phyloP scores from a whole-genome alignment of 2,113 vertebrate species.

The Chamaetylas fuelleborni region DNA sequence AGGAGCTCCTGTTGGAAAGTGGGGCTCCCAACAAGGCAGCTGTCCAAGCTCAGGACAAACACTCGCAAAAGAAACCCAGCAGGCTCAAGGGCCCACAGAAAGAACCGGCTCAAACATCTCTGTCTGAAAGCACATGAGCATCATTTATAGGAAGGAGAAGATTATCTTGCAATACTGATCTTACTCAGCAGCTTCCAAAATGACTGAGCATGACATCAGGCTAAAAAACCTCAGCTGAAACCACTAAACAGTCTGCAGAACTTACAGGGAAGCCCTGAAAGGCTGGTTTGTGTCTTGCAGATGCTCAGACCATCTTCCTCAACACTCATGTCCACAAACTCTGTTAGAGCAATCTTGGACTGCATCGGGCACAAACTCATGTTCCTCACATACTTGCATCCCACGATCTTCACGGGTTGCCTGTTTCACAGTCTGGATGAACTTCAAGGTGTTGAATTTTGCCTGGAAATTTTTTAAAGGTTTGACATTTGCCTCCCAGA shows the following conservation, averaged over 20 bases:
- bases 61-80: neutral
- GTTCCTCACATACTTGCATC: neutral
- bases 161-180: neutral
- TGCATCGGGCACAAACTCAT: neutral
- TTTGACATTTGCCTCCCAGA: neutral
- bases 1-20: neutral
- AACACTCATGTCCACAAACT: neutral
- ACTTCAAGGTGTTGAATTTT: neutral
- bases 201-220: neutral
- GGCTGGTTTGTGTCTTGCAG: neutral
- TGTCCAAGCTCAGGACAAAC: neutral
- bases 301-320: neutral
- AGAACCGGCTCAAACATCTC: neutral
- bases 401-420: neutral
- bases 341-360: neutral
- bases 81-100: neutral
- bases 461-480: neutral
- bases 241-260: neutral
- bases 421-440: neutral
- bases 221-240: conserved; percentile 24
- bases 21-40: rapidly evolving
- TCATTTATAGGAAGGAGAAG: neutral
- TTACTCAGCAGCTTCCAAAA: conserved; percentile 17
- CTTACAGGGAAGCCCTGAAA: neutral
- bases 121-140: neutral